These are phyloP conservation scores for Cheilosia vernalis DNA, from an alignment of 2,888 invertebrate genomes.

Conservation along the genomic window DNA sequence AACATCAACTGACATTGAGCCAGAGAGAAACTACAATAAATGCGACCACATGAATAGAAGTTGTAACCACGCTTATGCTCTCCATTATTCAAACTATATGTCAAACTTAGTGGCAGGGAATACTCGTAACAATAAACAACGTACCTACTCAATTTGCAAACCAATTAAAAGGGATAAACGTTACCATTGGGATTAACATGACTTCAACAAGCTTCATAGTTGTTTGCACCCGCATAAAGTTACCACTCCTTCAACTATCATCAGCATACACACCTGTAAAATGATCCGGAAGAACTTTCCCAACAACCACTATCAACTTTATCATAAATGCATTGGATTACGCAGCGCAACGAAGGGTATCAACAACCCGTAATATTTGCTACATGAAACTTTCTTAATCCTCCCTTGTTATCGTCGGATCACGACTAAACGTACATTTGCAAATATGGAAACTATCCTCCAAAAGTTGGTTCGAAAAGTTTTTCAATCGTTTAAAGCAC, in stretches of 20 bases:
- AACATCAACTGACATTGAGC: too few relatives aligned
- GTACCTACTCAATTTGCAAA: neutral
- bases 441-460: neutral
- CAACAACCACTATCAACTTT: conserved; percentile 19
- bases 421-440: neutral
- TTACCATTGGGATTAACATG: conserved; percentile 1
- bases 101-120: neutral
- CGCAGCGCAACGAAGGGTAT: conserved; percentile 3
- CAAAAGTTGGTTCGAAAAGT: conserved; percentile 27
- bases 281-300: neutral
- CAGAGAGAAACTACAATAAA: too few relatives aligned
- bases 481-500: conserved; percentile 42
- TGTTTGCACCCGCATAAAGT: conserved; percentile 1
- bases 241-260: neutral
- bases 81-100: neutral
- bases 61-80: too few relatives aligned
- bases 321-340: conserved; percentile 40
- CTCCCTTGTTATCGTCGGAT: neutral
- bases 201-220: neutral
- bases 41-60: too few relatives aligned
- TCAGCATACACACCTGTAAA: conserved; percentile 15
- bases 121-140: neutral
- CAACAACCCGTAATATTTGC: conserved; percentile 7
- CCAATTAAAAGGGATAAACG: conserved; percentile 1
- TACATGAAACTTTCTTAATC: conserved; percentile 13